Conservation (phyloP, 2,113 vertebrate genomes). For the Bufo bufo region DNA sequence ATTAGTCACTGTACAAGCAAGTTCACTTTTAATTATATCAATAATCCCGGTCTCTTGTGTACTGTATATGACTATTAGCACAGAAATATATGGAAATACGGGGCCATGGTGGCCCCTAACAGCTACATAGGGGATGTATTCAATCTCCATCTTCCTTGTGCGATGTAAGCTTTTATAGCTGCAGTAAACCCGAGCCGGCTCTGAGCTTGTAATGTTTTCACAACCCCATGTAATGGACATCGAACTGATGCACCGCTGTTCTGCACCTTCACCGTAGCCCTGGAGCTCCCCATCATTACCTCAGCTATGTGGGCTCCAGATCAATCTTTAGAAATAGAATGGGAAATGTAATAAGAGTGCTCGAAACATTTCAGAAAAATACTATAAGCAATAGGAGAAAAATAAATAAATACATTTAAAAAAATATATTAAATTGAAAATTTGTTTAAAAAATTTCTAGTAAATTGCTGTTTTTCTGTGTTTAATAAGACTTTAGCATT, state of each 20-base stretch:
- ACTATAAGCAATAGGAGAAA: neutral
- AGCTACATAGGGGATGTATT: slow-evolving; percentile 33
- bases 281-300: neutral
- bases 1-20: slow-evolving; percentile 44
- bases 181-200: slow-evolving; percentile 9
- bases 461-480: too few species aligned
- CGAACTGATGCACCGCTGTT: neutral
- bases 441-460: too few species aligned
- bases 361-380: neutral
- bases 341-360: neutral
- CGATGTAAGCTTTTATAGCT: slow-evolving; percentile 17
- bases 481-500: too few species aligned
- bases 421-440: too few species aligned
- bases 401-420: neutral
- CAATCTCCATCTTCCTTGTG: slow-evolving; percentile 14
- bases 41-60: slow-evolving; percentile 26
- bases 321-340: neutral
- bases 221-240: slow-evolving; percentile 22
- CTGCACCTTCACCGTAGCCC: neutral
- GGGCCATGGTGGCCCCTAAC: slow-evolving; percentile 31
- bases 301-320: neutral
- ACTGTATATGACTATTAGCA: slow-evolving; percentile 22
- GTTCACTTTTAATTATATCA: slow-evolving; percentile 48
- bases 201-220: slow-evolving; percentile 44
- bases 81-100: slow-evolving; percentile 33